Percentiles rank a stretch among this genome's conserved stretches.
Conservation (phyloP, 2,113 vertebrate species). For the Actinemys pallida region DNA sequence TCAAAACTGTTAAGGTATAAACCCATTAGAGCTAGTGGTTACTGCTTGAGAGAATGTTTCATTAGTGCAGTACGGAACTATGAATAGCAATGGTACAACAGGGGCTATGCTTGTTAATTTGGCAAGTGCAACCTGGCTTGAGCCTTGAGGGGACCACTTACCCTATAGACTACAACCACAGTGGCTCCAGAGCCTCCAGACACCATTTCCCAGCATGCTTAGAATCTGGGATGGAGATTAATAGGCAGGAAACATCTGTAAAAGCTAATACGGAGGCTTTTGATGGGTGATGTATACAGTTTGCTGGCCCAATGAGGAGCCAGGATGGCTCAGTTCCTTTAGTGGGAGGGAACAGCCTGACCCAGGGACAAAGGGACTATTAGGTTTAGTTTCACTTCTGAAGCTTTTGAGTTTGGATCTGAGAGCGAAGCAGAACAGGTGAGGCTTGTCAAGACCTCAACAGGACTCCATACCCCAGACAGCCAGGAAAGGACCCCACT, state of each 20-base stretch:
- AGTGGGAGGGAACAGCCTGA: too few species aligned
- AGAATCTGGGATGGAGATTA: not conserved
- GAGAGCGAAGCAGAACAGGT: too few species aligned
- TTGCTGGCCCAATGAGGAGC: too few species aligned
- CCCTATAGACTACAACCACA: not conserved
- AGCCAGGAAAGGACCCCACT: not conserved
- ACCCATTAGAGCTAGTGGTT: not conserved
- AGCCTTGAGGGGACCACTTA: not conserved
- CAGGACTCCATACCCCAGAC: not conserved
- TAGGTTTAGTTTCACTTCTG: not conserved
- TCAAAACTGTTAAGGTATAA: slow-evolving; percentile 11
- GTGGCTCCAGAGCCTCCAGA: not conserved
- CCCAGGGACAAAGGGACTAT: not conserved
- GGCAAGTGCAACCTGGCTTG: not conserved
- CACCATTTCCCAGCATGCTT: not conserved
- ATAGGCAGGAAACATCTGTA: too few species aligned
- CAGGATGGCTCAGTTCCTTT: too few species aligned
- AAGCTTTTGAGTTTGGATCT: not conserved
- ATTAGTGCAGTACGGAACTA: not conserved
- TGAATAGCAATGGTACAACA: not conserved
- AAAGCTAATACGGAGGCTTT: too few species aligned
- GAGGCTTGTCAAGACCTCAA: not conserved
- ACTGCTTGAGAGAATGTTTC: not conserved
- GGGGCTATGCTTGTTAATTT: not conserved
- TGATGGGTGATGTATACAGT: too few species aligned